A percentile compares a stretch with the other conserved stretches of the same genome.
phyloP scores from a whole-genome alignment of 2,888 invertebrate species.

The Lasioglossum malachurum region DNA sequence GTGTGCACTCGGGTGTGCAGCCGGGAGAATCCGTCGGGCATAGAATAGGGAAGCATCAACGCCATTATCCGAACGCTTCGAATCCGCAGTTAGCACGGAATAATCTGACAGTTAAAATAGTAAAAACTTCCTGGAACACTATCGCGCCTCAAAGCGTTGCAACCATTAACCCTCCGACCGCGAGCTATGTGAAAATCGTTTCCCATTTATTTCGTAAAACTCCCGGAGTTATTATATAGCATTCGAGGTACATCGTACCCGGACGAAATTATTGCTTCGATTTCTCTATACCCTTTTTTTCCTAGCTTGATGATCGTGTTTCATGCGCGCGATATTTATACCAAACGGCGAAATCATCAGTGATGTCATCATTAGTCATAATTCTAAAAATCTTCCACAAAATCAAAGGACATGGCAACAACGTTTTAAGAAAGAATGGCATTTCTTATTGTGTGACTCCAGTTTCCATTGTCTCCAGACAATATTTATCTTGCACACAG shows the following conservation, averaged over 20 bases:
- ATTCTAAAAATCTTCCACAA: too few species aligned
- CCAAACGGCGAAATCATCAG: not conserved
- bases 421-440: too few species aligned
- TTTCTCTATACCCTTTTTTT: not conserved
- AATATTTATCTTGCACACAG: too few species aligned
- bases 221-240: not conserved
- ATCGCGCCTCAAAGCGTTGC: not conserved
- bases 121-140: constrained; percentile 2
- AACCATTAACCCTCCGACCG: constrained; percentile 7
- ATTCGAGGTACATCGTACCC: not conserved
- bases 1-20: not conserved
- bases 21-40: not conserved
- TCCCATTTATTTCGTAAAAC: constrained; percentile 1
- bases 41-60: not conserved
- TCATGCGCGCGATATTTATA: not conserved
- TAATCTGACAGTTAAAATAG: not conserved
- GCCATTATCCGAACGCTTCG: not conserved
- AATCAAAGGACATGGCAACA: too few species aligned
- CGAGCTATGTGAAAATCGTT: not conserved
- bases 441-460: too few species aligned
- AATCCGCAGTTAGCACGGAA: constrained; percentile 4
- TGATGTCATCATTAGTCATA: too few species aligned
- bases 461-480: too few species aligned
- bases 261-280: not conserved
- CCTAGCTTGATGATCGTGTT: not conserved